These are phyloP conservation scores for Acanthosepion lycidas DNA, from an alignment of 2,888 invertebrate species.

Conservation along the genomic window DNA sequence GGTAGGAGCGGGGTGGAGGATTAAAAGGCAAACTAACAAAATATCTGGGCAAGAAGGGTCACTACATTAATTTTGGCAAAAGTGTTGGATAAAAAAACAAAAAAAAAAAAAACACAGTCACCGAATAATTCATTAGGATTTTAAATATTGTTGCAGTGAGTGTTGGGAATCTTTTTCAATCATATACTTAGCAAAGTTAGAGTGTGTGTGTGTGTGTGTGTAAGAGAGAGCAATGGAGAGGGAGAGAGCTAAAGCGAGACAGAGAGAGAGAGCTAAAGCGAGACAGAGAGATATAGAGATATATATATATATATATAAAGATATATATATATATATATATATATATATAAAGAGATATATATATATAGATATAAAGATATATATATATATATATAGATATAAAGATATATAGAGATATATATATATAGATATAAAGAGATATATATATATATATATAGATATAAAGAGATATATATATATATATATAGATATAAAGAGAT, in stretches of 20 bases:
- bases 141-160: neutral
- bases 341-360: too few relatives aligned
- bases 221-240: neutral
- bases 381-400: too few relatives aligned
- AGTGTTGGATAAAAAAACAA: neutral
- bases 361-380: too few relatives aligned
- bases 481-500: too few relatives aligned
- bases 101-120: neutral
- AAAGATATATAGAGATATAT: too few relatives aligned
- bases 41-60: neutral
- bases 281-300: too few relatives aligned
- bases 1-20: neutral
- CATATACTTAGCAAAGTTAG: neutral
- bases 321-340: too few relatives aligned
- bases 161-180: neutral
- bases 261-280: neutral
- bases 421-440: too few relatives aligned
- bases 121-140: neutral
- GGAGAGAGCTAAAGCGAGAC: neutral
- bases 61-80: neutral
- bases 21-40: neutral
- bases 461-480: too few relatives aligned
- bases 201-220: too few relatives aligned
- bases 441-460: too few relatives aligned
- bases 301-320: accelerated